Conservation (phyloP, 1,140 invertebrate genomes). For the Cydia splendana region DNA sequence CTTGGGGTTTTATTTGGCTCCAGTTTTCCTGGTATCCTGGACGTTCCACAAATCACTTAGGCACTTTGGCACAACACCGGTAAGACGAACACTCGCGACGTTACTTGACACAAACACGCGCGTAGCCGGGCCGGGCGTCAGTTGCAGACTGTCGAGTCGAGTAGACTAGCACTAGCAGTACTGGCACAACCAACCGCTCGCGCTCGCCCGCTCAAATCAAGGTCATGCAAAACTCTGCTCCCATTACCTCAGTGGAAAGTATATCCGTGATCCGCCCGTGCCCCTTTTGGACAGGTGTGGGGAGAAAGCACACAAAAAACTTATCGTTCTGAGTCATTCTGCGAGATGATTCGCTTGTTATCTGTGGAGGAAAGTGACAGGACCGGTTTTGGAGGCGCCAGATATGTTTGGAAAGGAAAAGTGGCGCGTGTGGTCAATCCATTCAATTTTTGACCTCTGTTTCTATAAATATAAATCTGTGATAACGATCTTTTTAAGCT, state of each 20-base stretch:
- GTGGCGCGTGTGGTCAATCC: constrained; percentile 10
- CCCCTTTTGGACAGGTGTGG: constrained; percentile 72
- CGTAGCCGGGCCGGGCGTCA: constrained; percentile 43
- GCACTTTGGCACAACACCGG: constrained; percentile 44
- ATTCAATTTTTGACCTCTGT: neutral
- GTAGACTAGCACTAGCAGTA: neutral
- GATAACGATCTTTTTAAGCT: neutral
- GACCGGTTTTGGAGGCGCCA: constrained; percentile 64
- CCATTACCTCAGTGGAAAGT: constrained; percentile 78
- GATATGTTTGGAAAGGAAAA: constrained; percentile 51
- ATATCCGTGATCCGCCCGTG: constrained; percentile 70
- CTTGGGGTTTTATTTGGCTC: constrained; percentile 62
- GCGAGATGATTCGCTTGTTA: constrained; percentile 52
- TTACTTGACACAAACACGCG: constrained; percentile 44
- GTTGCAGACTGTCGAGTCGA: constrained; percentile 50
- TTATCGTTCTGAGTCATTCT: constrained; percentile 70
- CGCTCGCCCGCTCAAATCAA: constrained; percentile 57
- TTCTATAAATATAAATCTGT: neutral
- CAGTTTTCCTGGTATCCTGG: constrained; percentile 65
- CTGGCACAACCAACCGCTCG: neutral
- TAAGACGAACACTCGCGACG: constrained; percentile 53
- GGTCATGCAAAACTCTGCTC: constrained; percentile 76
- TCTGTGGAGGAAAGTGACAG: constrained; percentile 67
- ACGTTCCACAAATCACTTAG: constrained; percentile 45
- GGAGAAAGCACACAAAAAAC: constrained; percentile 75